Base-by-base conservation (phyloP, 2,797 vertebrate genomes). In the Esox masquinongy region DNA sequence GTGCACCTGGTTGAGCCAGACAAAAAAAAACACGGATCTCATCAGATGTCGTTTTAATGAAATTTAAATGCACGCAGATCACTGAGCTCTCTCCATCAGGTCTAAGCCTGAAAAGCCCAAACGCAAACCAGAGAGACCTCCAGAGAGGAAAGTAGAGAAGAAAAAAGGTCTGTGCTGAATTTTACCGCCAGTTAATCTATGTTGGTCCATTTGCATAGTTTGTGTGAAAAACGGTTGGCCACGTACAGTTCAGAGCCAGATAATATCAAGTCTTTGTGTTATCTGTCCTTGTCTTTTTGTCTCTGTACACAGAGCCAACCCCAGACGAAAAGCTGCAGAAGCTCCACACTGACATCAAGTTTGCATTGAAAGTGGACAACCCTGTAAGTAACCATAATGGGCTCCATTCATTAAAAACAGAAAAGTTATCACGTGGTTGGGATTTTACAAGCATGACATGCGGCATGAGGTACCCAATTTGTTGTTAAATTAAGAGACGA, bases 301-400 rank as follows among this genome's bases (percentile, higher is more conserved):
- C n/a, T 84, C 12, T 63, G 0, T 47, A 47, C 82, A 24, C 86
- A 99, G 98, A 99, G 72, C 92, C 95, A 16, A 96, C 96, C 0
- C 94, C 97, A 3, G 97, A 98, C 59, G 97, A 99, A 90, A 96
- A 93, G 72, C 94, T 99, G 2, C 98, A 99, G 90, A 99, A 99
- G 77, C 94, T 99, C 29, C 98, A 99, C 91, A 97, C 96, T 0
- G 97, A 99, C 82, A 95, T 99, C 82, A 99, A 98, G 89, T 99
- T 97, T 88, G 96, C 97, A 66, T 93, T 99, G 75, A 99, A 99
- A 88, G 98, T 99, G n/a, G 98, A 99, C 90, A 98, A 95, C 87
- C 98, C 98, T 72, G 98, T 99, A 88, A 95, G 96, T 90, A 5
- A 24, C 47, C 12, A 11, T n/a, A 56, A 70, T 14, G 24, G 14